These are phyloP conservation scores for Temnopleurus reevesii DNA, from an alignment of 53 echinoderm and acorn worm genomes.

Conservation along the genomic window DNA sequence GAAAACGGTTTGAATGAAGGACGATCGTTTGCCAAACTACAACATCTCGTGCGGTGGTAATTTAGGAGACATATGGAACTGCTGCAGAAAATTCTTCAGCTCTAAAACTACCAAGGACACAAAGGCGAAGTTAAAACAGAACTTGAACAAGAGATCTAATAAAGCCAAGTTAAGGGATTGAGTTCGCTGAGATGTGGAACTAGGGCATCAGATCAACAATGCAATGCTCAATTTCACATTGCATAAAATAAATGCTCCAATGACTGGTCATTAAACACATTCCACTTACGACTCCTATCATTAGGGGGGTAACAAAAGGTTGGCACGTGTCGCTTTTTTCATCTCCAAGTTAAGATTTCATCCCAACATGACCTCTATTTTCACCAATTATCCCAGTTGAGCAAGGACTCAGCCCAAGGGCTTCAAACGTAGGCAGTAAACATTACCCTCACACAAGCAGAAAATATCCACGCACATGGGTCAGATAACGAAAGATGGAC, in stretches of 20 bases:
- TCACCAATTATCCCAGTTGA: conserved; percentile 43
- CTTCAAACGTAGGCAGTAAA: conserved; percentile 27
- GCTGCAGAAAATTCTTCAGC: conserved; percentile 14
- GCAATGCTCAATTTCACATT: conserved; percentile 17
- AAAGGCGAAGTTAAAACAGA: conserved; percentile 13
- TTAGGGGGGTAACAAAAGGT: not conserved
- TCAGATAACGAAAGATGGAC: conserved; percentile 24
- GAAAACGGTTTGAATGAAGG: conserved; percentile 22
- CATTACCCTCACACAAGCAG: not conserved
- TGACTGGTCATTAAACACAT: conserved; percentile 48
- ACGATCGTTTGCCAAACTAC: not conserved
- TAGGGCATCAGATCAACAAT: conserved; percentile 27
- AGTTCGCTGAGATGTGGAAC: too few species aligned
- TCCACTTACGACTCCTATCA: not conserved
- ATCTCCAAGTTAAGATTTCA: not conserved
- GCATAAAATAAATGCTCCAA: conserved; percentile 29
- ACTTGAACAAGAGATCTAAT: conserved; percentile 29
- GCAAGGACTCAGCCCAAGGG: conserved; percentile 28
- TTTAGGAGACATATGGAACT: conserved; percentile 46
- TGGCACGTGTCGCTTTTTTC: conserved; percentile 29
- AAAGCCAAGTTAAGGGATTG: too few species aligned
- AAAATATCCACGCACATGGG: not conserved
- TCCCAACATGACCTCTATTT: conserved; percentile 26
- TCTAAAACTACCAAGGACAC: conserved; percentile 21
- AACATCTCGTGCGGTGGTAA: conserved; percentile 11